These are phyloP conservation scores for Collichthys lucidus DNA, from an alignment of 2,113 vertebrate species.

Conservation along the genomic window DNA sequence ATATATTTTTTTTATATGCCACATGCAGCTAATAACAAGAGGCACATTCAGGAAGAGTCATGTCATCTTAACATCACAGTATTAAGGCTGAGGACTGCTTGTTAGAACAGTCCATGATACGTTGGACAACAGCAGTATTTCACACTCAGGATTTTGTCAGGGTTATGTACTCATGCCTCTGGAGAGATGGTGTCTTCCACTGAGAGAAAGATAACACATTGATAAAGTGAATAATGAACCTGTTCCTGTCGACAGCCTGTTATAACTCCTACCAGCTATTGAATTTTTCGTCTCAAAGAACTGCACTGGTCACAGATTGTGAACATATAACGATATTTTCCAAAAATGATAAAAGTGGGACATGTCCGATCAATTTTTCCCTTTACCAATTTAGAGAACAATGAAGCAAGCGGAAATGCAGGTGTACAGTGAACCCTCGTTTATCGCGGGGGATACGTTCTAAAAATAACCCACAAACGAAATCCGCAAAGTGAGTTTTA, in stretches of 20 bases:
- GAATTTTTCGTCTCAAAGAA: neutral
- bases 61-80: conserved; percentile 13
- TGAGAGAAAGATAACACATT: conserved; percentile 27
- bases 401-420: neutral
- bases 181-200: conserved; percentile 25
- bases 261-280: neutral
- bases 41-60: conserved; percentile 15
- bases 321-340: neutral
- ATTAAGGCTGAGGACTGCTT: conserved; percentile 13
- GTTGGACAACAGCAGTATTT: conserved; percentile 34
- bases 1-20: neutral
- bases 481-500: too few species aligned
- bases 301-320: neutral
- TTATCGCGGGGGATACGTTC: too few species aligned
- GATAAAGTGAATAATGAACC: conserved; percentile 34
- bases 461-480: too few species aligned
- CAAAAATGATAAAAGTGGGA: neutral
- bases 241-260: conserved; percentile 38
- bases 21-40: neutral
- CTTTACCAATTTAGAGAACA: neutral
- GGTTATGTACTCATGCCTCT: conserved; percentile 26
- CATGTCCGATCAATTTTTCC: neutral
- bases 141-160: conserved; percentile 12
- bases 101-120: conserved; percentile 14
- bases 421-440: too few species aligned